Conservation (phyloP, 2,113 vertebrate species). For the Todiramphus saurophagus region DNA sequence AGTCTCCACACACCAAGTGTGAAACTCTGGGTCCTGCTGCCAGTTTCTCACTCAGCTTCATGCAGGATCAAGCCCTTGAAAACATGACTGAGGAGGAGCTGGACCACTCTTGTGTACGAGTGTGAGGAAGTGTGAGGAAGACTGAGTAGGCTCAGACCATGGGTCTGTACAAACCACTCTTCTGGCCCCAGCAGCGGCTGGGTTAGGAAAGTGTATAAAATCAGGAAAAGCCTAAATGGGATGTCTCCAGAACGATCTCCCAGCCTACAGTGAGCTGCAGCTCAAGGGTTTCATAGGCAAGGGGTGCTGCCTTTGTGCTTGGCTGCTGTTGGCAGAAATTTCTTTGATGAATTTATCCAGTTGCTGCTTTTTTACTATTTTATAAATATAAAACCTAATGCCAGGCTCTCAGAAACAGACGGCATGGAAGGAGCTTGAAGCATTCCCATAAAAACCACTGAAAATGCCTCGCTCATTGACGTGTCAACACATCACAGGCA, state of each 20-base stretch:
- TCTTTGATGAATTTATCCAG: not conserved
- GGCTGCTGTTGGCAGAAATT: not conserved
- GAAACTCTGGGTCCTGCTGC: not conserved
- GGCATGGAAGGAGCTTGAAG: not conserved
- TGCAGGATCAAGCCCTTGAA: not conserved
- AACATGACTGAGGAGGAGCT: not conserved
- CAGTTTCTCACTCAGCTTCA: accelerated
- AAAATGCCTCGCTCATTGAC: not conserved
- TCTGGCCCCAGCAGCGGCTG: not conserved
- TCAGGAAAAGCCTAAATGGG: not conserved
- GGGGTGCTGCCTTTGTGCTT: not conserved
- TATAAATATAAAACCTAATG: not conserved
- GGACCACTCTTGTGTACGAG: too few relatives aligned
- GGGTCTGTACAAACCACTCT: accelerated
- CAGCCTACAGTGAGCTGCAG: not conserved
- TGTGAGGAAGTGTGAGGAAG: not conserved
- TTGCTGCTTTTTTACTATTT: not conserved
- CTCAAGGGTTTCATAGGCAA: not conserved
- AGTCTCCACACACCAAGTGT: accelerated
- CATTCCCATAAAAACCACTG: not conserved
- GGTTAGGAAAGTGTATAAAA: not conserved
- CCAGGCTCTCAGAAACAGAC: not conserved
- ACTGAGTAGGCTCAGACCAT: not conserved
- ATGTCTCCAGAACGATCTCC: not conserved
- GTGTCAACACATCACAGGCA: not conserved